A percentile compares a stretch with the other conserved stretches of the same genome.
Conservation (phyloP, 2,888 invertebrate species). For the Agonum fuliginosum region DNA sequence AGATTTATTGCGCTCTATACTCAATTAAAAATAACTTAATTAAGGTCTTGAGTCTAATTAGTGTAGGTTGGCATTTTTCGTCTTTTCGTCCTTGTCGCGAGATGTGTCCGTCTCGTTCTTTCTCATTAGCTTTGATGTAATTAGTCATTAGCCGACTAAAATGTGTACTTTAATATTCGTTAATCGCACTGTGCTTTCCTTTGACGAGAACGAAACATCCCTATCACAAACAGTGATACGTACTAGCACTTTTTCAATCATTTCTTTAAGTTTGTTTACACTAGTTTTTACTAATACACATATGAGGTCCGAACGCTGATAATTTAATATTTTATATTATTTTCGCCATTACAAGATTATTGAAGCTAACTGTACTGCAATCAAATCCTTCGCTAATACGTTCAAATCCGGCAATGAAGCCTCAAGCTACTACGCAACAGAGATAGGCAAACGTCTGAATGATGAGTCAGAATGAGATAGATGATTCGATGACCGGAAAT, state of each 20-base stretch:
- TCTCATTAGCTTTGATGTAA: slow-evolving; percentile 71
- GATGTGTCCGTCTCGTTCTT: slow-evolving; percentile 67
- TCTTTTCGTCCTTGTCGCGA: slow-evolving; percentile 61
- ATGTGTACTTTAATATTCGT: slow-evolving; percentile 58
- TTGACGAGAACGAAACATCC: slow-evolving; percentile 6
- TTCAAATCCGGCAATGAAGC: slow-evolving; percentile 25
- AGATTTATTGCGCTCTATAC: slow-evolving; percentile 69
- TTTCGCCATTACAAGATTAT: no score
- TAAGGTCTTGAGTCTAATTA: slow-evolving; percentile 81
- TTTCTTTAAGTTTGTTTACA: no score
- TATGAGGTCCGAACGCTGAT: no score
- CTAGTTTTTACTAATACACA: no score
- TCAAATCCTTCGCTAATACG: slow-evolving; percentile 21
- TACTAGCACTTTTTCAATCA: background rate
- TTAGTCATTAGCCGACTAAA: slow-evolving; percentile 73
- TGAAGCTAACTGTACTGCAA: no score
- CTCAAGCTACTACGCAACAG: background rate
- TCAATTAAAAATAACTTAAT: slow-evolving; percentile 82
- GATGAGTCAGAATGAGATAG: background rate
- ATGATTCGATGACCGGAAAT: slow-evolving; percentile 41
- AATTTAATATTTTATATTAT: no score
- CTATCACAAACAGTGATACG: slow-evolving; percentile 10
- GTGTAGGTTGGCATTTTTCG: slow-evolving; percentile 71
- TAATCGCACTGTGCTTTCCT: slow-evolving; percentile 44
- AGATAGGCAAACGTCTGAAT: background rate